Percentiles rank a stretch among this genome's conserved stretches.
phyloP scores from a whole-genome alignment of 2,113 vertebrate species.

The Indicator maculatus region DNA sequence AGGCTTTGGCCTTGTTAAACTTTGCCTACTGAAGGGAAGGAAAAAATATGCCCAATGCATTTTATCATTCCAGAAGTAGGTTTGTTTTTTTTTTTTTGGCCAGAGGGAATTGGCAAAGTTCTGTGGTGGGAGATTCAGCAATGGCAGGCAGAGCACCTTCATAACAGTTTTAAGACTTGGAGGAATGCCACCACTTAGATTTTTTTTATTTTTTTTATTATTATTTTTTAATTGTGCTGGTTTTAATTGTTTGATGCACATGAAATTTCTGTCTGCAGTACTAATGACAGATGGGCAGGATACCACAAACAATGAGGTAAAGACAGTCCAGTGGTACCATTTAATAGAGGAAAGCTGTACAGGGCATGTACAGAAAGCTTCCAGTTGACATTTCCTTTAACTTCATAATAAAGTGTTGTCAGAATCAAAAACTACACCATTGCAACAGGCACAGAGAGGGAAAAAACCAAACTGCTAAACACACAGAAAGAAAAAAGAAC shows the following conservation, averaged over 20 bases:
- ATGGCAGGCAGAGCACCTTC: background rate
- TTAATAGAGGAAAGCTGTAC: background rate
- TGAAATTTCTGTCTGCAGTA: background rate
- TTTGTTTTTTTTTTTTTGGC: background rate
- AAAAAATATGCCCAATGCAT: background rate
- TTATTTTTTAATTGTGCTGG: background rate
- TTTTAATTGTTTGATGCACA: background rate
- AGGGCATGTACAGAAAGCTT: background rate
- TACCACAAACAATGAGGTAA: background rate
- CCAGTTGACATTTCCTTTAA: background rate
- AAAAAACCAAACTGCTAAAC: background rate
- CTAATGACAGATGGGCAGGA: background rate
- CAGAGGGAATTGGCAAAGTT: background rate
- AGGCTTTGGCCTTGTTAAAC: constrained; percentile 56
- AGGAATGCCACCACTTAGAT: background rate
- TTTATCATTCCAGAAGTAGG: constrained; percentile 39
- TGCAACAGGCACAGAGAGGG: no score
- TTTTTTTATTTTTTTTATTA: no score
- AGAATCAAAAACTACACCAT: background rate
- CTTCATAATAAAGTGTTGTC: background rate
- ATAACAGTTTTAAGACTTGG: background rate
- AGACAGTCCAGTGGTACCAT: accelerated
- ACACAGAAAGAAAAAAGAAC: background rate
- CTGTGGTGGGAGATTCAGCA: background rate
- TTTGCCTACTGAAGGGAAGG: constrained; percentile 8